These are phyloP conservation scores for Platorchestia sp. DNA, from an alignment of 1,140 invertebrate genomes.

Conservation along the genomic window DNA sequence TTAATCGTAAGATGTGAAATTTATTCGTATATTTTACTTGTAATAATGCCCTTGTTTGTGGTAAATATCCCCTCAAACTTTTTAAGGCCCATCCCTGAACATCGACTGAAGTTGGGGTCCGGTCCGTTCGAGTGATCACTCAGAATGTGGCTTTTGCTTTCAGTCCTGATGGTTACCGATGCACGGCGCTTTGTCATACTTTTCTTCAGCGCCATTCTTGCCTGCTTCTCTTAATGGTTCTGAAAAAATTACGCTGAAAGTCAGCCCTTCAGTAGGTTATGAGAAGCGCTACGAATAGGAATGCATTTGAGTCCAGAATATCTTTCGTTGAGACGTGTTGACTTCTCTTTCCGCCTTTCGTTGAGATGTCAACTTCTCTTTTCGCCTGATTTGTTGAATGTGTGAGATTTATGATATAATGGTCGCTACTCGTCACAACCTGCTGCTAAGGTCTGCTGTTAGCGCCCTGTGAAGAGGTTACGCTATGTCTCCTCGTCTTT, in stretches of 20 bases:
- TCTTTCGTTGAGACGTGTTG: too few species aligned
- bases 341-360: too few species aligned
- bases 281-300: too few species aligned
- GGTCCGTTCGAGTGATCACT: too few species aligned
- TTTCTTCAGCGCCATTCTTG: background rate
- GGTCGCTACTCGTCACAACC: background rate
- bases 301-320: too few species aligned
- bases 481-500: background rate
- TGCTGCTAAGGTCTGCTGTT: background rate
- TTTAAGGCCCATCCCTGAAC: background rate
- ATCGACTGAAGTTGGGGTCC: background rate
- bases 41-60: too few species aligned
- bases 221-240: background rate
- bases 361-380: too few species aligned
- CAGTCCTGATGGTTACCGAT: background rate
- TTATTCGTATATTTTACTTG: too few species aligned
- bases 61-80: background rate
- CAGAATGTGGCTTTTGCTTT: background rate
- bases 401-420: background rate
- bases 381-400: background rate
- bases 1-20: too few species aligned
- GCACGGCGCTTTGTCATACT: background rate
- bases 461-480: background rate
- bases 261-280: too few species aligned
- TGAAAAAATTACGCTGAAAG: background rate